Conservation (phyloP, 2,888 invertebrate species). For the Dinocampus coccinellae region DNA sequence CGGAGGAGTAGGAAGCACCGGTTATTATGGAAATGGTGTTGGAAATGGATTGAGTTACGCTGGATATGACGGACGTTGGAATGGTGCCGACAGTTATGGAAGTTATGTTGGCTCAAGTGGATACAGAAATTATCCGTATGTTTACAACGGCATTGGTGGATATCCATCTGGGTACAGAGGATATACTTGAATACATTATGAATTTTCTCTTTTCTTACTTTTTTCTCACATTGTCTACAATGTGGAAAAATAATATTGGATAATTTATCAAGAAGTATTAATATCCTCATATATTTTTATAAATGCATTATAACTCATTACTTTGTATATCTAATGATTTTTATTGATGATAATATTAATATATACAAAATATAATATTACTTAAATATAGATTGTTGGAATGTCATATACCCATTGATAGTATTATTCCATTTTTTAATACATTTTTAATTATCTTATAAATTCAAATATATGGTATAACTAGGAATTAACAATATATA, state of each 20-base stretch:
- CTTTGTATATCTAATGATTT: neutral
- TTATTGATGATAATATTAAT: conserved; percentile 41
- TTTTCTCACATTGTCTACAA: conserved; percentile 2
- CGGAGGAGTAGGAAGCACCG: conserved; percentile 31
- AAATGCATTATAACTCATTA: conserved; percentile 23
- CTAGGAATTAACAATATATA: neutral
- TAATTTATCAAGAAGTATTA: neutral
- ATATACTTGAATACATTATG: conserved; percentile 47
- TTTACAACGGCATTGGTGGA: conserved; percentile 21
- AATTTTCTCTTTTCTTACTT: neutral
- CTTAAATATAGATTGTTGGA: neutral
- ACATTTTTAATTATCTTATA: conserved; percentile 33
- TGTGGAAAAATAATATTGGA: neutral
- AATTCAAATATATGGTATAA: neutral
- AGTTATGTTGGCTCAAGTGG: conserved; percentile 72
- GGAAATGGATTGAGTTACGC: conserved; percentile 46
- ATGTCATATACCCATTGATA: neutral
- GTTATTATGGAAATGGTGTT: conserved; percentile 44
- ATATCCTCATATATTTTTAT: conserved; percentile 11
- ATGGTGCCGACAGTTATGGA: conserved; percentile 59
- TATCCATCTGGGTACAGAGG: conserved; percentile 59
- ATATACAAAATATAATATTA: conserved; percentile 41
- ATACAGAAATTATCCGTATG: conserved; percentile 27
- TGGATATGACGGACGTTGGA: conserved; percentile 37
- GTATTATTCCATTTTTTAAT: conserved; percentile 9